Base-by-base conservation (phyloP, 2,797 vertebrate genomes). In the Pipistrellus nathusii region DNA sequence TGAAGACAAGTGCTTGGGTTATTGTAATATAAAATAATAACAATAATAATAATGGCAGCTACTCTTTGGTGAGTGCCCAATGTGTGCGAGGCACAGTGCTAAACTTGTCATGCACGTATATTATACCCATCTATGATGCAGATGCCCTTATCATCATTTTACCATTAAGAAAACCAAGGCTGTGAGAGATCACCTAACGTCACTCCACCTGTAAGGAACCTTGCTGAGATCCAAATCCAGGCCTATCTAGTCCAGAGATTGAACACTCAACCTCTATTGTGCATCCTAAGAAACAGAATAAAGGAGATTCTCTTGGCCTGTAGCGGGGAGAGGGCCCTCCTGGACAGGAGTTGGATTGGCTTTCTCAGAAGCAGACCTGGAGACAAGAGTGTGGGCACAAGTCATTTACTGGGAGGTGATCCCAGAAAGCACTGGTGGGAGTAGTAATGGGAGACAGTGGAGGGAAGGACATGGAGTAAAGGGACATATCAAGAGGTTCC, bases 21-120 rank as follows among this genome's bases (percentile, higher is more conserved):
- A 48, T 53, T 85, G 38, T 88, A 30, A 84, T 25, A 32, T 13
- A 46, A 90, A 88, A 88, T 64, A 46, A 5, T 21, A 71, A 38
- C 12, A 12, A 2, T 35, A 44, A 27, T n/a, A 44, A 25, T 68
- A 53, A 30, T 44, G 62, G 48, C 82, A 69, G 27, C 44, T 32
- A 1, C 48, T 23, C 13, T 55, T 57, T 7, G 46, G 21, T 69
- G 55, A 55, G 4, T 8, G 5, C 46, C 46, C 38, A 0, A 11
- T 12, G 7, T 90, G 21, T 59, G 85, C 64, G 6, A 21, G 30
- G 71, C 35, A 21, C 7, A n/a, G 57, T 11, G 55, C 51, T 75
- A 3, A 25, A 10, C 57, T n/a, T n/a, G 27, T 71, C 81, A 30
- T 0, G 4, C 5, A 6, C 3, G 21, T 23, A 25, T 1, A 30